Conservation (phyloP, 2,113 vertebrate genomes). For the Sardina pilchardus region DNA sequence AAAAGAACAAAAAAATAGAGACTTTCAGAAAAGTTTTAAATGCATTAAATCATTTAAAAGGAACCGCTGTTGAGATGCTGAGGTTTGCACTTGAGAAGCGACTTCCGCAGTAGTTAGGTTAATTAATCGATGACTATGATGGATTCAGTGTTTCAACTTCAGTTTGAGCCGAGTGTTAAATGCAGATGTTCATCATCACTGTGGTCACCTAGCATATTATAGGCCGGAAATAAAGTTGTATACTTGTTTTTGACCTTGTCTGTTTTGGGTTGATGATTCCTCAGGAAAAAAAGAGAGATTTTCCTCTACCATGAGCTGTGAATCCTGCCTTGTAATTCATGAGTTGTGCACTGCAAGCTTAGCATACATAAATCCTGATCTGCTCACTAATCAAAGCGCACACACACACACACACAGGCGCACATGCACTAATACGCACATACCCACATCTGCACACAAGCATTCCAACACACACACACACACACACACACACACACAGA, state of each 20-base stretch:
- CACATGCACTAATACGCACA: background rate
- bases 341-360: background rate
- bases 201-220: background rate
- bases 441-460: background rate
- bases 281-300: background rate
- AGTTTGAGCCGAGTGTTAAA: background rate
- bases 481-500: background rate
- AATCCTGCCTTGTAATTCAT: background rate
- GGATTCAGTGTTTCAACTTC: background rate
- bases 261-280: background rate
- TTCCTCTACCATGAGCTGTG: background rate
- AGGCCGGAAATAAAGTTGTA: background rate
- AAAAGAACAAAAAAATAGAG: background rate
- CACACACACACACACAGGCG: background rate
- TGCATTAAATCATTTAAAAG: background rate
- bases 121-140: background rate
- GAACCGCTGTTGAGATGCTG: background rate
- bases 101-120: background rate
- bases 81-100: background rate
- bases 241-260: background rate
- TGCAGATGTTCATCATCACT: background rate
- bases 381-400: background rate
- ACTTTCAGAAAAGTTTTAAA: background rate
- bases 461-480: background rate
- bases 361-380: background rate